phyloP scores from a whole-genome alignment of 2,888 invertebrate species.

The Hydropsyche betteni region DNA sequence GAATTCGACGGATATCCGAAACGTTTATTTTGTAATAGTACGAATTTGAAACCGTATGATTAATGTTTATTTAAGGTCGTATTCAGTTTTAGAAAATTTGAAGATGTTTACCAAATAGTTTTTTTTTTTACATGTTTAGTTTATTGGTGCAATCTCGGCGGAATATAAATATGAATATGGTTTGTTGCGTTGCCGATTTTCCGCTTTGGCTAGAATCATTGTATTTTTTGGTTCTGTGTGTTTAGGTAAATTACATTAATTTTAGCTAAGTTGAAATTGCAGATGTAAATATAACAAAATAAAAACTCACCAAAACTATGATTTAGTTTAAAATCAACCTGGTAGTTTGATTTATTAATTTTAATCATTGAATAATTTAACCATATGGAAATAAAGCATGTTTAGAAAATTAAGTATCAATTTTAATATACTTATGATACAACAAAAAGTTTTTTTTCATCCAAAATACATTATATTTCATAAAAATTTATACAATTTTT shows the following conservation, averaged over 20 bases:
- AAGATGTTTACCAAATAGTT: background rate
- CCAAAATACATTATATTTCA: no score
- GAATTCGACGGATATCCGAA: no score
- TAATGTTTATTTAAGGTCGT: no score
- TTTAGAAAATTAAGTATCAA: no score
- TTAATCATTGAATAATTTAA: no score
- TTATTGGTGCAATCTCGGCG: constrained; percentile 15
- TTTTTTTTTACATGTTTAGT: constrained; percentile 3
- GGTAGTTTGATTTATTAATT: background rate
- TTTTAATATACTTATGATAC: no score
- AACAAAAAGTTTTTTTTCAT: no score
- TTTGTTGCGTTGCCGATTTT: background rate
- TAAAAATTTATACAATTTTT: no score
- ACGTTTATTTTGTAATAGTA: no score
- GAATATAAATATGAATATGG: background rate
- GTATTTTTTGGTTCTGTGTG: background rate
- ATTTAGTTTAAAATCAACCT: background rate
- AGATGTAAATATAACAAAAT: constrained; percentile 27
- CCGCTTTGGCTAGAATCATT: background rate
- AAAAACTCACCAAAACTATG: background rate
- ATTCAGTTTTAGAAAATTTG: no score
- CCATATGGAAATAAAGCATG: no score
- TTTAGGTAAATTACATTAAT: background rate
- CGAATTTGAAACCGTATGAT: no score
- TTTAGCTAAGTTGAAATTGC: constrained; percentile 28